A percentile compares a stretch with the other conserved stretches of the same genome.
phyloP scores from a whole-genome alignment of 2,797 vertebrate genomes.

The Dermochelys coriacea region DNA sequence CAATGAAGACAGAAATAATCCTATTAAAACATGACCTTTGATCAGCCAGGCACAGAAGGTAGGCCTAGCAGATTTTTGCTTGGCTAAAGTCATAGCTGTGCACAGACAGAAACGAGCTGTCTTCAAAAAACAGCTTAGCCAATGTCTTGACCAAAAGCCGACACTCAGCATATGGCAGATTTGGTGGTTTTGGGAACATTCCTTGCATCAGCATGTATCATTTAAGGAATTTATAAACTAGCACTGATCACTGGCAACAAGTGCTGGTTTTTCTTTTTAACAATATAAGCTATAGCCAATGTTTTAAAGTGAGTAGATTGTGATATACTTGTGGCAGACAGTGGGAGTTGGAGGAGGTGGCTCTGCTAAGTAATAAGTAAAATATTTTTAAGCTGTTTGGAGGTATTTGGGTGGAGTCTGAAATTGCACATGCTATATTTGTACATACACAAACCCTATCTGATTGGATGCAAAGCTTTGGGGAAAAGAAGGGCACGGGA shows the following conservation, averaged over 20 bases:
- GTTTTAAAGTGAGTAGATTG: not conserved
- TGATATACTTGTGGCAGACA: not conserved
- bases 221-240: not conserved
- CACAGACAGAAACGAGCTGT: conserved; percentile 51
- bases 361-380: not conserved
- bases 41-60: conserved; percentile 70
- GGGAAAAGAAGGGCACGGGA: not conserved
- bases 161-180: conserved; percentile 3
- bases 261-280: not conserved
- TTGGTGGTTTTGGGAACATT: conserved; percentile 11
- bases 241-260: not conserved
- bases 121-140: conserved; percentile 37
- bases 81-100: conserved; percentile 57
- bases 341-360: not conserved
- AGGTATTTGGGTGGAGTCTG: not conserved
- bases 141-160: conserved; percentile 17
- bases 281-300: not conserved
- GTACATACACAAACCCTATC: not conserved
- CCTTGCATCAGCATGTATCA: accelerated
- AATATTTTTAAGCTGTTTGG: too few species aligned
- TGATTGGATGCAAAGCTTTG: not conserved
- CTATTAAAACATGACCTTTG: conserved; percentile 72
- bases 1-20: conserved; percentile 65
- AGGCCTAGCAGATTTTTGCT: conserved; percentile 70
- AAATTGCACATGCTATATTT: not conserved